These are phyloP conservation scores for Abscondita cerata DNA, from an alignment of 2,888 invertebrate species.

Conservation along the genomic window DNA sequence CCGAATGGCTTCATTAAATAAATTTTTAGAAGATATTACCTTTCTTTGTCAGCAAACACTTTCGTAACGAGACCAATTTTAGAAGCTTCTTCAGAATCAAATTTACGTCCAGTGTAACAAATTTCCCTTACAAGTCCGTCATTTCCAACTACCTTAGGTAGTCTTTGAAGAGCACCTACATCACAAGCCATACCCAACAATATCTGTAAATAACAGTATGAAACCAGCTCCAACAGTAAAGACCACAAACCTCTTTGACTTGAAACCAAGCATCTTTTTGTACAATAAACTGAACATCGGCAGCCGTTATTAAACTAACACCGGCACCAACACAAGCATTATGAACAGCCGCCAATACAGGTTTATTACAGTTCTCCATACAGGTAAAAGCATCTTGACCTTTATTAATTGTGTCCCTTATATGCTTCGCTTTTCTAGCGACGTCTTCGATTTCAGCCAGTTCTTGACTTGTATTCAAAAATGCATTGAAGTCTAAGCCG, in stretches of 20 bases:
- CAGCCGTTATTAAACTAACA: conserved; percentile 80
- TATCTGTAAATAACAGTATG: conserved; percentile 53
- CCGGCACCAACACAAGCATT: conserved; percentile 92
- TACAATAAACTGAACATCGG: conserved; percentile 85
- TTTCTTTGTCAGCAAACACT: conserved; percentile 72
- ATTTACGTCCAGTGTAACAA: conserved; percentile 84
- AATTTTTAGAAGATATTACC: conserved; percentile 55
- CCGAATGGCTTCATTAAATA: no score
- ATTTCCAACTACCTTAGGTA: conserved; percentile 91
- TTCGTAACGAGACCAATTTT: conserved; percentile 83
- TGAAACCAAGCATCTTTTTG: conserved; percentile 90
- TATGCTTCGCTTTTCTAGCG: conserved; percentile 74
- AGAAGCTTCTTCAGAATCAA: conserved; percentile 81
- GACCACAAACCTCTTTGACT: conserved; percentile 77
- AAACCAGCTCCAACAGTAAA: not conserved
- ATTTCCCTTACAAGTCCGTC: conserved; percentile 88
- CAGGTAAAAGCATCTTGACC: conserved; percentile 55
- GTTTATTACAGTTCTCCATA: conserved; percentile 88
- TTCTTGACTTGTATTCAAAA: conserved; percentile 64
- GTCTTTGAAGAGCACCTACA: conserved; percentile 90
- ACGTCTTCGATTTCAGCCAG: conserved; percentile 74
- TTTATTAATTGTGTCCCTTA: conserved; percentile 55
- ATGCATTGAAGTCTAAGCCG: conserved; percentile 79
- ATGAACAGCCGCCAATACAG: conserved; percentile 89
- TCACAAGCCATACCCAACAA: conserved; percentile 93